Conservation (phyloP, 2,888 invertebrate species). For the Pristionchus mayeri region DNA sequence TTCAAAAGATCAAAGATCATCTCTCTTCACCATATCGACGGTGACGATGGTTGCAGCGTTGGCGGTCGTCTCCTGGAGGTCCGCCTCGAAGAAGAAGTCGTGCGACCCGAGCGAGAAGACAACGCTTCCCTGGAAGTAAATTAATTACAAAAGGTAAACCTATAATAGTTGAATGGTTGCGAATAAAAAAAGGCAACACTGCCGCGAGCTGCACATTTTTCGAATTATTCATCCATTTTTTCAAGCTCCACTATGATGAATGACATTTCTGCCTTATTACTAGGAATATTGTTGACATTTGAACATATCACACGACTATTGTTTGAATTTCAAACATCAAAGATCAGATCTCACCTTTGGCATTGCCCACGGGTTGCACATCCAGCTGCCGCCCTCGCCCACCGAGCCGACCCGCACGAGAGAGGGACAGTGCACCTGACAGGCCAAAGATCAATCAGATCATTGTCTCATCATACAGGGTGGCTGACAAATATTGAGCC, state of each 20-base stretch:
- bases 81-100: constrained; percentile 18
- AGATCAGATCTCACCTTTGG: background rate
- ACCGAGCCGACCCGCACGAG: constrained; percentile 35
- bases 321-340: background rate
- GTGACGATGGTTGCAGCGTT: background rate
- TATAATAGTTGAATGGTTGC: no score
- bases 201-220: no score
- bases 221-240: no score
- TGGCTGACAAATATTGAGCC: no score
- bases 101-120: constrained; percentile 30
- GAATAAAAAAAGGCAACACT: no score
- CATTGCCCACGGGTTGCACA: constrained; percentile 42
- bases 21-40: constrained; percentile 23
- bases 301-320: no score
- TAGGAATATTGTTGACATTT: no score
- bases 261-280: no score
- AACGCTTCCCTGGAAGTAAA: background rate
- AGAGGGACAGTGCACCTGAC: constrained; percentile 20
- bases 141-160: no score
- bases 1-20: background rate
- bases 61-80: constrained; percentile 1
- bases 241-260: no score
- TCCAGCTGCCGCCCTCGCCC: constrained; percentile 42
- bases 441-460: no score
- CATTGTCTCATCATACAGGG: no score